Conservation (phyloP, 2,113 vertebrate genomes). For the Alethe castanea region DNA sequence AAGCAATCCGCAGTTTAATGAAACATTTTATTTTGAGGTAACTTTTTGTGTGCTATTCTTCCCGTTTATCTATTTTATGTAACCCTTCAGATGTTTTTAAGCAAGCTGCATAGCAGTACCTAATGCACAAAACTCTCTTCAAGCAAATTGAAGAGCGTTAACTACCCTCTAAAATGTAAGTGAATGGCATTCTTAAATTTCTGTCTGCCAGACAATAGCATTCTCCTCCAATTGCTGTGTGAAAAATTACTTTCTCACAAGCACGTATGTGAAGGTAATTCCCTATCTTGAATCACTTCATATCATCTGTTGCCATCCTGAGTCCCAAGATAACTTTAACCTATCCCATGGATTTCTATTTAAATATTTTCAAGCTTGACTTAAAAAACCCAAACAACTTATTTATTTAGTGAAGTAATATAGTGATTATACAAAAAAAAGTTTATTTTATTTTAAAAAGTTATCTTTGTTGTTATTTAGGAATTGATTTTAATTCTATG, state of each 20-base stretch:
- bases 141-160: not conserved
- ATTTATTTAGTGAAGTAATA: not conserved
- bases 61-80: not conserved
- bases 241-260: not conserved
- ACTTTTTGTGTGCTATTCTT: constrained; percentile 36
- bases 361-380: not conserved
- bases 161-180: not conserved
- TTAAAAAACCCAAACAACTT: not conserved
- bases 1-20: constrained; percentile 95
- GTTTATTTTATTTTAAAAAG: not conserved
- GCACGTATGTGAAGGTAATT: not conserved
- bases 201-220: not conserved
- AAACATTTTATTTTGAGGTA: constrained; percentile 98
- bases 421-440: not conserved
- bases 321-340: not conserved
- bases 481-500: not conserved
- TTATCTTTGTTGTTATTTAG: not conserved
- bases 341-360: not conserved
- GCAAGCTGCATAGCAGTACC: not conserved
- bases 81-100: not conserved
- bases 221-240: not conserved
- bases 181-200: not conserved
- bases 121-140: not conserved
- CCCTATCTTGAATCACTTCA: not conserved
- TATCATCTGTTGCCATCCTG: not conserved